phyloP scores from a whole-genome alignment of 2,888 invertebrate genomes.

The Dryococelus australis region DNA sequence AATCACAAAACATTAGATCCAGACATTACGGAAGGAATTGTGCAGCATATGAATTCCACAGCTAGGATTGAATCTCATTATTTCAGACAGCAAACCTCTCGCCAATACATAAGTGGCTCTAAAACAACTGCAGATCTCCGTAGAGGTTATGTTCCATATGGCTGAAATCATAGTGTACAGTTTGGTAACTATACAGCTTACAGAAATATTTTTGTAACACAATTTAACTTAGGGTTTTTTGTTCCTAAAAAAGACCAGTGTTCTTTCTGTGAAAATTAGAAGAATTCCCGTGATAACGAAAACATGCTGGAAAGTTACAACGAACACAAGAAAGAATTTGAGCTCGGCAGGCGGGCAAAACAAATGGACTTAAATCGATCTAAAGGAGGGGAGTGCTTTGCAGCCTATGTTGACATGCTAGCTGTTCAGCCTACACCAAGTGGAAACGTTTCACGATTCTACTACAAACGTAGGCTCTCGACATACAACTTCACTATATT shows the following conservation, averaged over 20 bases:
- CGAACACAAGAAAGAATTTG: slow-evolving; percentile 30
- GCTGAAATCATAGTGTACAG: no score
- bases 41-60: slow-evolving; percentile 48
- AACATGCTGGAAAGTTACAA: slow-evolving; percentile 16
- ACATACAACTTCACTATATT: slow-evolving; percentile 25
- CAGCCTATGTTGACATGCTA: slow-evolving; percentile 30
- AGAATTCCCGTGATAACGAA: background rate
- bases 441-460: slow-evolving; percentile 24
- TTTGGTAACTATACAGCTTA: no score
- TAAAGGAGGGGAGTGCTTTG: slow-evolving; percentile 21
- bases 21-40: slow-evolving; percentile 42
- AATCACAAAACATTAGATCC: slow-evolving; percentile 43
- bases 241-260: no score
- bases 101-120: no score
- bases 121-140: no score
- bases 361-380: slow-evolving; percentile 21
- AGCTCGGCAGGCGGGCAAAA: slow-evolving; percentile 30
- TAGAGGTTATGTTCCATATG: no score
- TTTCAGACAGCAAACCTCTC: no score
- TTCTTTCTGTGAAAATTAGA: background rate
- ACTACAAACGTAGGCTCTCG: slow-evolving; percentile 32
- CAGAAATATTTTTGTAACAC: no score
- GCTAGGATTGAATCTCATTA: slow-evolving; percentile 50
- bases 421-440: slow-evolving; percentile 19
- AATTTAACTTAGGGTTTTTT: no score